Evolutionary conservation across 2,113 vertebrate genomes (phyloP), one percentile per base, ranked within the genome.

Genomic region (Saimiri boliviensis): DNA sequence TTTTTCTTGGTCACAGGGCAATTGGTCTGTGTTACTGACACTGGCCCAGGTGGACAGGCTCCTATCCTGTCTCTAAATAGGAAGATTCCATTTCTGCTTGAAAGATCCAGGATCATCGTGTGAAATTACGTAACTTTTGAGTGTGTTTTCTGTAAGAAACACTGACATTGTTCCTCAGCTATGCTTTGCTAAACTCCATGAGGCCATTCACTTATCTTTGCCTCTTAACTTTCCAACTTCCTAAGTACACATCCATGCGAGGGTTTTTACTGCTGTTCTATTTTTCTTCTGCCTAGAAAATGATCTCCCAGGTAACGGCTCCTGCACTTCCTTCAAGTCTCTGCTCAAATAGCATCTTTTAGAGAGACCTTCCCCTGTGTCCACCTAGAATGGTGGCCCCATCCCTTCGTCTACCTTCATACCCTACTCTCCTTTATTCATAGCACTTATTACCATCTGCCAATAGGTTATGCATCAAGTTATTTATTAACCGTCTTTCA

Each of bases 81-180:
- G 27, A 68, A 94, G 71, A 37, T 21, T 71, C 21, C 52, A 49
- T 77, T 83, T 92, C 58, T 79, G 35, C 77, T 82, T 88, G 45
- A 32, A 60, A 63, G 86, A 40, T 37, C 56, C 71, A 58, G 76
- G 9, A 35, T 49, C 84, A 60, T 87, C 86, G 89, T 56, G 70
- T 74, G 83, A 45, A n/a, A 90, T 89, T 84, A 49, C 3, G 0
- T 91, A 74, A 86, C 73, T 2, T 13, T 6, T 42, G 89, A 93
- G 77, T 42, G 74, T 70, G 23, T 80, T 63, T 96, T 74, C 83
- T 92, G 70, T 60, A 80, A 89, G 89, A 95, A 91, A 70, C 81
- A 93, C 45, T 52, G 86, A 9, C 60, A 45, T 71, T 83, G 73
- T 47, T 87, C 40, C 37, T 91, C 66, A 84, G 90, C 88, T 83